These are phyloP conservation scores for Lasioglossum zephyrum DNA, from an alignment of 2,888 invertebrate species.

Conservation along the genomic window DNA sequence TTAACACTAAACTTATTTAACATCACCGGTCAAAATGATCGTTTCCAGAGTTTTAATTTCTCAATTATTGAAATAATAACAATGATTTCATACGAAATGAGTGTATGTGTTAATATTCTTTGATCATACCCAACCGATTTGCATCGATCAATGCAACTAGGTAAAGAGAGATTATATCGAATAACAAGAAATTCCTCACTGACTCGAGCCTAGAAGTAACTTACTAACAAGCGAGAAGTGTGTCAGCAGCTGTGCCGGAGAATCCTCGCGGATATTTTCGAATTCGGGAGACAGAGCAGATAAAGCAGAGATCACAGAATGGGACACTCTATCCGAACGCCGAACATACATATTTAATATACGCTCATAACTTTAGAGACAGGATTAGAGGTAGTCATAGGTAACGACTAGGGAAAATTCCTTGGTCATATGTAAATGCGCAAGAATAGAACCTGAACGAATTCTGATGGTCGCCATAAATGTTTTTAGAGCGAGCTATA, in stretches of 20 bases:
- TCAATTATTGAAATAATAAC: too few species aligned
- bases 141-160: background rate
- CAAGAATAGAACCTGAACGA: background rate
- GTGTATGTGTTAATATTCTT: background rate
- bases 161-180: background rate
- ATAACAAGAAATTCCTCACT: background rate
- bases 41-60: too few species aligned
- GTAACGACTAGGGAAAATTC: background rate
- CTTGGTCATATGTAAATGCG: background rate
- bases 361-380: background rate
- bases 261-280: conserved; percentile 19
- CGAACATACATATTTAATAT: background rate
- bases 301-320: background rate
- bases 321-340: background rate
- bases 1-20: too few species aligned
- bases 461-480: conserved; percentile 15
- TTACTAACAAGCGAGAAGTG: conserved; percentile 7
- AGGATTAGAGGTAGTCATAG: background rate
- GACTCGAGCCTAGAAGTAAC: background rate
- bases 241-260: conserved; percentile 17
- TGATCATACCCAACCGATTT: background rate
- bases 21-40: too few species aligned
- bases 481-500: background rate
- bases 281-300: background rate
- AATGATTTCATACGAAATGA: too few species aligned